These are phyloP conservation scores for Cyanoderma ruficeps DNA, from an alignment of 2,113 vertebrate genomes.

Conservation along the genomic window DNA sequence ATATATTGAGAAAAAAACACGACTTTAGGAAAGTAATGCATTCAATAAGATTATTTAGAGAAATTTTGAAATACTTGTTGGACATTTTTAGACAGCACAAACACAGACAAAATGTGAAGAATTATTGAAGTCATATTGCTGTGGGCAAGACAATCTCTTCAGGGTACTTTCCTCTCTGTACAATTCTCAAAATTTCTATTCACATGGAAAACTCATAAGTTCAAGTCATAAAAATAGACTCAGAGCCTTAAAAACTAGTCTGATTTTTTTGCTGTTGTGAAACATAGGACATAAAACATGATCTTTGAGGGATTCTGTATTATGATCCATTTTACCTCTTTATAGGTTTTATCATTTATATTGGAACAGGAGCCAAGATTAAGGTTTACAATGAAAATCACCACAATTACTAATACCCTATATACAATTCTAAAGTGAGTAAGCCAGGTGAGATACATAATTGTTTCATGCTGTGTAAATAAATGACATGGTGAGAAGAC, in stretches of 20 bases:
- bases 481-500: not conserved
- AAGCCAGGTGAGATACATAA: not conserved
- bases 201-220: not conserved
- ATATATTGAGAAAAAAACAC: rapidly evolving
- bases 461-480: not conserved
- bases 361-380: not conserved
- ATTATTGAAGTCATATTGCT: not conserved
- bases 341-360: not conserved
- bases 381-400: not conserved
- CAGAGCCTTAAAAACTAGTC: conserved; percentile 20
- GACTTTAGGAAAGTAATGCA: not conserved
- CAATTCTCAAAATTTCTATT: not conserved
- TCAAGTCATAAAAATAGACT: not conserved
- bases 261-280: conserved; percentile 36
- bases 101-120: not conserved
- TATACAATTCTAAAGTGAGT: not conserved
- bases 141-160: not conserved
- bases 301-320: conserved; percentile 45
- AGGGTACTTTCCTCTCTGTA: not conserved
- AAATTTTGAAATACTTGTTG: not conserved
- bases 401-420: not conserved
- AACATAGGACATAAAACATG: conserved; percentile 30
- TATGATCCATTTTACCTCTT: not conserved
- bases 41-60: not conserved
- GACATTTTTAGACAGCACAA: not conserved